A percentile compares a stretch with the other conserved stretches of the same genome.
These are phyloP conservation scores for Eudasyphora cyanicolor DNA, from an alignment of 2,888 invertebrate genomes.

Conservation along the genomic window DNA sequence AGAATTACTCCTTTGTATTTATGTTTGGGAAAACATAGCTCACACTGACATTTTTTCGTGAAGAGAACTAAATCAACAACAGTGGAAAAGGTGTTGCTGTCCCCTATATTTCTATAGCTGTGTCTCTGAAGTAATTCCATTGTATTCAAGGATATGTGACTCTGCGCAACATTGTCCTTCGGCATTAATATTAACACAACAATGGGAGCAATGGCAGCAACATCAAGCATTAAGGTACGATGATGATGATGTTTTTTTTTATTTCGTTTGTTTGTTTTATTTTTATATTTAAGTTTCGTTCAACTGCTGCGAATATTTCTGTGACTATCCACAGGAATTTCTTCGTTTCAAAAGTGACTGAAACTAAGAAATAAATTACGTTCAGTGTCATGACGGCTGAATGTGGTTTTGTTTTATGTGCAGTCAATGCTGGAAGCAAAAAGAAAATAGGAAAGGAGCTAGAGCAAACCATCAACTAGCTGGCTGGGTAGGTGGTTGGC, in stretches of 20 bases:
- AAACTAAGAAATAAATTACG: constrained; percentile 53
- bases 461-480: not conserved
- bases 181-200: not conserved
- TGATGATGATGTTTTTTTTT: not conserved
- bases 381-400: constrained; percentile 44
- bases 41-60: too few species aligned
- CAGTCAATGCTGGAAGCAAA: too few species aligned
- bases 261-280: too few species aligned
- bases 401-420: constrained; percentile 41
- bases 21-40: too few species aligned
- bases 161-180: constrained; percentile 42
- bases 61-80: too few species aligned
- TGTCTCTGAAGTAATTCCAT: too few species aligned
- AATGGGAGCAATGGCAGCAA: not conserved
- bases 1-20: not conserved
- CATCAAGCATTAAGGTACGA: constrained; percentile 23
- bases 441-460: not conserved
- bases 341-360: not conserved
- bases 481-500: not conserved
- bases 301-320: not conserved
- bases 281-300: constrained; percentile 42
- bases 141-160: not conserved
- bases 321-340: constrained; percentile 33
- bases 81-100: not conserved
- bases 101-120: too few species aligned